These are phyloP conservation scores for Bugulina stolonifera DNA, from an alignment of 2,888 invertebrate genomes.

Conservation along the genomic window DNA sequence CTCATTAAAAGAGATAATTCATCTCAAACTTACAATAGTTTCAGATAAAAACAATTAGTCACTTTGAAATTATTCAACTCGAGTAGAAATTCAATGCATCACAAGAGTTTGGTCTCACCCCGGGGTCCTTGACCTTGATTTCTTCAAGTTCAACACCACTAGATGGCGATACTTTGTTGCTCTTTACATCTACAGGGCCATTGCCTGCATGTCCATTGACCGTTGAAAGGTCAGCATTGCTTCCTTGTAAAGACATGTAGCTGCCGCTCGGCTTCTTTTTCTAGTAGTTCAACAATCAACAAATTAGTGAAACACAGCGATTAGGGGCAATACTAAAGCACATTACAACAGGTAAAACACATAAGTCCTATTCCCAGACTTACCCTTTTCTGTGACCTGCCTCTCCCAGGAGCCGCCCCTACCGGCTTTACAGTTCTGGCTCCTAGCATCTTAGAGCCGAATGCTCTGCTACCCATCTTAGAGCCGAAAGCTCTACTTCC, in stretches of 20 bases:
- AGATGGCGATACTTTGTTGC: not conserved
- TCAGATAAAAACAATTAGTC: no score
- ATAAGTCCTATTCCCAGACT: not conserved
- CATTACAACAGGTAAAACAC: no score
- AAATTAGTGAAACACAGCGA: not conserved
- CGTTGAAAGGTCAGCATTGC: not conserved
- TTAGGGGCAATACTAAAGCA: no score
- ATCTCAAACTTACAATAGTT: no score
- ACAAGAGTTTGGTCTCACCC: no score
- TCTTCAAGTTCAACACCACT: not conserved
- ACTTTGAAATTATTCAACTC: no score
- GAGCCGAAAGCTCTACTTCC: not conserved
- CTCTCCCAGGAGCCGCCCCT: not conserved
- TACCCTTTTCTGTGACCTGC: not conserved
- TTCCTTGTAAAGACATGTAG: slow-evolving; percentile 5
- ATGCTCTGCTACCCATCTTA: slow-evolving; percentile 3
- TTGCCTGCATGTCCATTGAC: slow-evolving; percentile 6
- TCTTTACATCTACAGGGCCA: not conserved
- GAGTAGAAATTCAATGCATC: no score
- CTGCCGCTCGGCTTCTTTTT: not conserved
- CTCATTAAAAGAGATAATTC: no score
- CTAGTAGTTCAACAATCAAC: no score
- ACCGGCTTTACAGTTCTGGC: slow-evolving; percentile 12
- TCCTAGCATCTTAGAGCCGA: not conserved
- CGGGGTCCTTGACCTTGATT: slow-evolving; percentile 16